phyloP scores from a whole-genome alignment of 2,113 vertebrate species.

The Nannobrachium achirus region DNA sequence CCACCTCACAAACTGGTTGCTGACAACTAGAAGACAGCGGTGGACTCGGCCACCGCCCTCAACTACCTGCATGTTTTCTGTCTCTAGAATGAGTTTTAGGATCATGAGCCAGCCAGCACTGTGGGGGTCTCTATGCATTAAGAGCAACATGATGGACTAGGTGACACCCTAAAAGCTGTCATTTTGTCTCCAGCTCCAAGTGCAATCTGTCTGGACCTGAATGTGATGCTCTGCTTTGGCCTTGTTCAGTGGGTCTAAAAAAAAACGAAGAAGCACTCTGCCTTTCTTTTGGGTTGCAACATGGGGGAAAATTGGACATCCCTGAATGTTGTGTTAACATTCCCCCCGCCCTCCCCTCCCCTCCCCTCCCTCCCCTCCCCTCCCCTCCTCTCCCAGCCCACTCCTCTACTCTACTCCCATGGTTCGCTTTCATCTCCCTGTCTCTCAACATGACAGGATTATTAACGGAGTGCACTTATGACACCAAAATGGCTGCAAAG shows the following conservation, averaged over 20 bases:
- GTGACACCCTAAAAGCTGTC: constrained; percentile 61
- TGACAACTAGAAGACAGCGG: too few relatives aligned
- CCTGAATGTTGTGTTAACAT: constrained; percentile 72
- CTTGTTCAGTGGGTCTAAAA: constrained; percentile 50
- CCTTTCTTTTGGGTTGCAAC: constrained; percentile 30
- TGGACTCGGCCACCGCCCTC: too few relatives aligned
- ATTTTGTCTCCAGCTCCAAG: constrained; percentile 49
- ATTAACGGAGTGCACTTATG: constrained; percentile 66
- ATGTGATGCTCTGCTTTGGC: constrained; percentile 35
- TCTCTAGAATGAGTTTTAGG: too few relatives aligned
- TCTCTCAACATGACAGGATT: constrained; percentile 50
- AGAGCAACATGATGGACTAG: not conserved
- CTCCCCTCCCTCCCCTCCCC: constrained; percentile 43
- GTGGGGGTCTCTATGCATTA: constrained; percentile 30
- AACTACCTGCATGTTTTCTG: too few relatives aligned
- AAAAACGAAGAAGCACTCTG: constrained; percentile 37
- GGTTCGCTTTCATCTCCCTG: too few relatives aligned
- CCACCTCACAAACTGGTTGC: too few relatives aligned
- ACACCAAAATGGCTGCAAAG: constrained; percentile 50
- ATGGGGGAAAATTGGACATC: constrained; percentile 56
- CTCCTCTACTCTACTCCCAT: constrained; percentile 4
- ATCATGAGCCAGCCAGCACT: constrained; percentile 5
- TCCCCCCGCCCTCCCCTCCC: constrained; percentile 53
- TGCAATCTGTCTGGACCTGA: constrained; percentile 38
- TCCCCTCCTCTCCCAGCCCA: constrained; percentile 71